These are phyloP conservation scores for Galaxea fascicularis DNA, from an alignment of 92 coral and sea anemone species.

Conservation along the genomic window DNA sequence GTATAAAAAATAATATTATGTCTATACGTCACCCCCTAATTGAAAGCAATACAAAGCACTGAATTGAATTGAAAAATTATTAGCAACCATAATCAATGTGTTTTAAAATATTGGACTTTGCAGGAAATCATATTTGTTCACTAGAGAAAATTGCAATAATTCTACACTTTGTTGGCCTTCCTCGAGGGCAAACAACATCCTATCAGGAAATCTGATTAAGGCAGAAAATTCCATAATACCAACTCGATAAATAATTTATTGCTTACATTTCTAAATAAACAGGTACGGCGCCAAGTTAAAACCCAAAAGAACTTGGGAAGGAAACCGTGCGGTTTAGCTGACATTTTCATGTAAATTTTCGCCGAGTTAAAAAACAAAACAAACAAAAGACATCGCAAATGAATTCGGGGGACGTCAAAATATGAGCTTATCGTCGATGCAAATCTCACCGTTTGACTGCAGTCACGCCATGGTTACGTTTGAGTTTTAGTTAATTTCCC, in stretches of 20 bases:
- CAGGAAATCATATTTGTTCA: background rate
- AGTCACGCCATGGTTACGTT: background rate
- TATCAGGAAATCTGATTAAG: background rate
- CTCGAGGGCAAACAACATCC: background rate
- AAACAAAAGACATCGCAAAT: too few species aligned
- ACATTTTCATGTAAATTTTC: conserved; percentile 13
- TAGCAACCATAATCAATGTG: too few species aligned
- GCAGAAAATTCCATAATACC: conserved; percentile 17
- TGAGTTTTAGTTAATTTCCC: background rate
- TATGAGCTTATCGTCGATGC: conserved; percentile 16
- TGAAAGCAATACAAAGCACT: too few species aligned
- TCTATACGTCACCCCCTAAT: too few species aligned
- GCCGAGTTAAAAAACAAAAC: background rate
- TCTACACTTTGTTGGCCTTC: background rate
- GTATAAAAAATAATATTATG: too few species aligned
- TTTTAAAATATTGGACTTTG: background rate
- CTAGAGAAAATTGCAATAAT: background rate
- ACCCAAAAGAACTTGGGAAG: background rate
- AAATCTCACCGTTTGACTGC: background rate
- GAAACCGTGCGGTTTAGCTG: background rate
- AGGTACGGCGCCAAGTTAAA: conserved; percentile 17
- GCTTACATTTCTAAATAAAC: conserved; percentile 30
- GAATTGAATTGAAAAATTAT: too few species aligned
- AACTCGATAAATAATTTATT: conserved; percentile 24
- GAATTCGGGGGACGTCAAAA: conserved; percentile 22